These are phyloP conservation scores for Ceramica pisi DNA, from an alignment of 2,888 invertebrate species.

Conservation along the genomic window DNA sequence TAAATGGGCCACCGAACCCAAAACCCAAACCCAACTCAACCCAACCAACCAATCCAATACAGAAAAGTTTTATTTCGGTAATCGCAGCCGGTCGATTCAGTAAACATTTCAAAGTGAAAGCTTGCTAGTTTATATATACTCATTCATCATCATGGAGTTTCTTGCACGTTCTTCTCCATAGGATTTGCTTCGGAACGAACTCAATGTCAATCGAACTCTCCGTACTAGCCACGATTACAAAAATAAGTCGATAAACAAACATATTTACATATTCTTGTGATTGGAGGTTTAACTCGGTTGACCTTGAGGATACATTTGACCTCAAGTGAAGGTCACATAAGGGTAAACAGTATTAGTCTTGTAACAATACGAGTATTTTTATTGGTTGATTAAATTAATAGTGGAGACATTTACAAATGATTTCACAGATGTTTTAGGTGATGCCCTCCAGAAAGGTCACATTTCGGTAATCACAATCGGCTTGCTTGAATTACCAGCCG, in stretches of 20 bases:
- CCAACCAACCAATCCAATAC: too few relatives aligned
- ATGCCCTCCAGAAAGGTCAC: background rate
- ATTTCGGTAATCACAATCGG: too few relatives aligned
- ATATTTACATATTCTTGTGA: constrained; percentile 37
- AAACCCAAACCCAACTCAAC: too few relatives aligned
- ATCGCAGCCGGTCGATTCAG: too few relatives aligned
- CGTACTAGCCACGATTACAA: constrained; percentile 17
- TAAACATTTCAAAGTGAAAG: too few relatives aligned
- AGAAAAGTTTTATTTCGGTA: too few relatives aligned
- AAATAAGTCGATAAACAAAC: constrained; percentile 36
- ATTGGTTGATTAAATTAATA: background rate
- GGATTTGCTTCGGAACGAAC: too few relatives aligned
- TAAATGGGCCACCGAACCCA: too few relatives aligned
- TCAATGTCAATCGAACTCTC: constrained; percentile 5
- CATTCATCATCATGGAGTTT: too few relatives aligned
- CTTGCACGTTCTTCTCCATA: too few relatives aligned
- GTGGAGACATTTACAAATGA: background rate
- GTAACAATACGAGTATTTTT: constrained; percentile 1
- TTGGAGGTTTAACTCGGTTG: constrained; percentile 15
- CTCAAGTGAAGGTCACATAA: constrained; percentile 16
- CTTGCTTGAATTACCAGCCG: too few relatives aligned
- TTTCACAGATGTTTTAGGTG: background rate
- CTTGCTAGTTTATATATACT: too few relatives aligned
- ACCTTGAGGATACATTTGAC: constrained; percentile 17
- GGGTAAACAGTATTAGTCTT: background rate